Conservation (phyloP, 1,140 invertebrate genomes). For the Bombyx mandarina region DNA sequence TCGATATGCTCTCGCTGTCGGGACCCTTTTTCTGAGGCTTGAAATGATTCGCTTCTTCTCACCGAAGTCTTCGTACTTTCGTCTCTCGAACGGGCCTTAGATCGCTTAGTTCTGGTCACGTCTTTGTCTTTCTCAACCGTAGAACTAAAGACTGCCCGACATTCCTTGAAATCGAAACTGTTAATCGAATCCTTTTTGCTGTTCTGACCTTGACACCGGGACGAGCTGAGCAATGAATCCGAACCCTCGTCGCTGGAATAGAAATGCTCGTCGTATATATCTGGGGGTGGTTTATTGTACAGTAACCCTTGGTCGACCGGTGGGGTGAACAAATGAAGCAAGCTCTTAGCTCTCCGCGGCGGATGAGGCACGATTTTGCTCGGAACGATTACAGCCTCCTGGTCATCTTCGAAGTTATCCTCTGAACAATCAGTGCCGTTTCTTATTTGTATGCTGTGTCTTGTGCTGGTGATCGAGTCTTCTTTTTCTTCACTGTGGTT, state of each 20-base stretch:
- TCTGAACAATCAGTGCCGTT: constrained; percentile 39
- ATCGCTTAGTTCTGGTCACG: constrained; percentile 45
- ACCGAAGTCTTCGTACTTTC: constrained; percentile 48
- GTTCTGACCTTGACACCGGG: constrained; percentile 67
- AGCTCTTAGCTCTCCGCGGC: constrained; percentile 72
- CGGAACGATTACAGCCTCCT: constrained; percentile 75
- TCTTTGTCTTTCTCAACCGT: constrained; percentile 68
- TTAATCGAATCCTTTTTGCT: constrained; percentile 40
- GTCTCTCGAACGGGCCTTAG: constrained; percentile 50
- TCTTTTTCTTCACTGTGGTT: constrained; percentile 59
- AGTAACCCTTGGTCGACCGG: constrained; percentile 61
- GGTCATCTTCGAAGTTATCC: constrained; percentile 36
- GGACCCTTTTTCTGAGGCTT: constrained; percentile 59
- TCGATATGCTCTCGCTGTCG: constrained; percentile 64
- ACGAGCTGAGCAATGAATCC: constrained; percentile 79
- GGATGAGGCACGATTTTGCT: constrained; percentile 76
- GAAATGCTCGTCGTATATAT: constrained; percentile 77
- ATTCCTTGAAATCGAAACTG: constrained; percentile 57
- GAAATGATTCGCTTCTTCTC: constrained; percentile 70
- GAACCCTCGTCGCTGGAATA: constrained; percentile 77
- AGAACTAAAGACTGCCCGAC: constrained; percentile 70
- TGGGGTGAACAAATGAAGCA: constrained; percentile 71
- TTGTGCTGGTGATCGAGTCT: constrained; percentile 65
- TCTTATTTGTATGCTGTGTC: constrained; percentile 66
- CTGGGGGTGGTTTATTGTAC: constrained; percentile 68